Conservation (phyloP, 2,888 invertebrate genomes). For the Apamea epomidion region DNA sequence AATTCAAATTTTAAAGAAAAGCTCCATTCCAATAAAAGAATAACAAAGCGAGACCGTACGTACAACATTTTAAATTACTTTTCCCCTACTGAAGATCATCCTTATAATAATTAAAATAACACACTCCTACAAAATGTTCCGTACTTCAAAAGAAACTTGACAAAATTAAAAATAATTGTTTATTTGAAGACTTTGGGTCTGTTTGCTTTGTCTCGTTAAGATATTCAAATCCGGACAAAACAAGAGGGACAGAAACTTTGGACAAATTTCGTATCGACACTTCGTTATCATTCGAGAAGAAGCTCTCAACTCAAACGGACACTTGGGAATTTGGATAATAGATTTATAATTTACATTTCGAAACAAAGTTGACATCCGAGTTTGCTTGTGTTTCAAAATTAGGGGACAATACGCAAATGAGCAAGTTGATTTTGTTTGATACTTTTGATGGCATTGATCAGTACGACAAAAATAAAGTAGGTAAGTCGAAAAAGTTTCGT, state of each 20-base stretch:
- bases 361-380: conserved; percentile 63
- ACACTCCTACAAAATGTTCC: conserved; percentile 30
- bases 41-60: not conserved
- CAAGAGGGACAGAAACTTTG: conserved; percentile 59
- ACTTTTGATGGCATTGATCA: conserved; percentile 30
- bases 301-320: conserved; percentile 66
- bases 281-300: conserved; percentile 65
- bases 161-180: conserved; percentile 64
- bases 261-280: conserved; percentile 66
- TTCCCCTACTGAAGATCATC: conserved; percentile 14
- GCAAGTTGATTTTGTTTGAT: conserved; percentile 45
- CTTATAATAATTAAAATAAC: conserved; percentile 48
- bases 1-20: not conserved
- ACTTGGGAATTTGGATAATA: conserved; percentile 64
- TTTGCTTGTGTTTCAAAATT: conserved; percentile 58
- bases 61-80: conserved; percentile 16
- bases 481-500: not conserved
- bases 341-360: conserved; percentile 66
- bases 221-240: conserved; percentile 67
- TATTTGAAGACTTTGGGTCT: conserved; percentile 43
- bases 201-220: conserved; percentile 63
- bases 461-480: not conserved
- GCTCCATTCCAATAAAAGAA: not conserved
- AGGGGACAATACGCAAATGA: conserved; percentile 48
- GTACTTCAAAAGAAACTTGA: conserved; percentile 47